Conservation (phyloP, 2,113 vertebrate species). For the Pseudopipra pipra region DNA sequence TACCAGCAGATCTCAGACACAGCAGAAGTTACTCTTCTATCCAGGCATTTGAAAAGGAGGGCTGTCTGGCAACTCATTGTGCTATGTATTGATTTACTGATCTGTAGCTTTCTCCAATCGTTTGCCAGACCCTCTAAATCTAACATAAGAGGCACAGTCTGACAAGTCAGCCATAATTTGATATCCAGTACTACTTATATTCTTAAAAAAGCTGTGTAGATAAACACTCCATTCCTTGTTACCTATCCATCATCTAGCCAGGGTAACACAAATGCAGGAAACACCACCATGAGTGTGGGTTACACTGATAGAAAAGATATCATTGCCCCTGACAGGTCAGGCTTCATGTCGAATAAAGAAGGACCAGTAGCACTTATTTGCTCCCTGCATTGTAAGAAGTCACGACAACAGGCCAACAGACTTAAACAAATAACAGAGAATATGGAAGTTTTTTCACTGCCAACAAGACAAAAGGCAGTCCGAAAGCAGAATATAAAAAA, state of each 20-base stretch:
- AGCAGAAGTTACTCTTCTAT: neutral
- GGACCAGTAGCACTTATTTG: neutral
- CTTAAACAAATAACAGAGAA: neutral
- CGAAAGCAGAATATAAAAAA: neutral
- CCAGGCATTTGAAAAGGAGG: neutral
- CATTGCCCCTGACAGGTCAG: neutral
- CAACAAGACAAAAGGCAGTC: neutral
- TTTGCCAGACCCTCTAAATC: slow-evolving; percentile 30
- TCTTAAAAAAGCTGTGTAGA: slow-evolving; percentile 40
- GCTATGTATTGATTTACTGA: slow-evolving; percentile 18
- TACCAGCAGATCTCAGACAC: neutral
- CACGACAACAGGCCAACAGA: neutral
- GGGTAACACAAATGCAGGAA: neutral
- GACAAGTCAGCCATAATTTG: slow-evolving; percentile 53
- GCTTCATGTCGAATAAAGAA: neutral
- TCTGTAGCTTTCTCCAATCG: neutral
- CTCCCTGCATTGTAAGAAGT: neutral
- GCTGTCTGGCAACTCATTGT: neutral
- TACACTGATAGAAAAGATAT: neutral
- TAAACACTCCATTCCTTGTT: slow-evolving; percentile 11
- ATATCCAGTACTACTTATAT: slow-evolving; percentile 28
- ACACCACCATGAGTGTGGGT: neutral
- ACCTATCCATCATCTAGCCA: neutral
- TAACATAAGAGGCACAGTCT: slow-evolving; percentile 19
- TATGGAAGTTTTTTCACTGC: neutral